These are phyloP conservation scores for Mystacides longicornis DNA, from an alignment of 2,888 invertebrate genomes.

Conservation along the genomic window DNA sequence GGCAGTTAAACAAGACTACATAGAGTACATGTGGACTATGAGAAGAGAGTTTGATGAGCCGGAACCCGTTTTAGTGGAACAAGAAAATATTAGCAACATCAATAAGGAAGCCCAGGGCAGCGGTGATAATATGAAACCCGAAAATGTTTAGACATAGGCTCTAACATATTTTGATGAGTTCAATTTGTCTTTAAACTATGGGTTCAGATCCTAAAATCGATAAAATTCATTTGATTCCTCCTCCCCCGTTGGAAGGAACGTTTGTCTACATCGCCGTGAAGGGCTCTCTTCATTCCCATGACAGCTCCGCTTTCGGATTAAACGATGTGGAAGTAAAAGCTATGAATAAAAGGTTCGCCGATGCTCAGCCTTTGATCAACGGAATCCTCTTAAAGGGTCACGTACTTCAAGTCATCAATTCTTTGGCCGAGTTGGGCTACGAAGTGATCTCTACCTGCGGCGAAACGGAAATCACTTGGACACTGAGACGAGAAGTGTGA, in stretches of 20 bases:
- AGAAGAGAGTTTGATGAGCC: slow-evolving; percentile 80
- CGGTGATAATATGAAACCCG: slow-evolving; percentile 41
- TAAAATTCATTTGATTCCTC: slow-evolving; percentile 28
- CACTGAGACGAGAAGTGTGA: slow-evolving; percentile 63
- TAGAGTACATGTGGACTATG: slow-evolving; percentile 93
- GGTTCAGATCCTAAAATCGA: slow-evolving; percentile 26
- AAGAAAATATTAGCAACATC: slow-evolving; percentile 55
- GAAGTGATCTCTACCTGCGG: slow-evolving; percentile 71
- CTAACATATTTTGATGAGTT: neutral
- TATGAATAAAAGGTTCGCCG: slow-evolving; percentile 60
- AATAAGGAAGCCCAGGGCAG: slow-evolving; percentile 52
- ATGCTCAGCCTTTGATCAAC: slow-evolving; percentile 58
- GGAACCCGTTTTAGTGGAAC: slow-evolving; percentile 61
- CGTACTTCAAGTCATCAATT: slow-evolving; percentile 64
- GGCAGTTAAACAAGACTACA: slow-evolving; percentile 79
- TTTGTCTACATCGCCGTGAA: slow-evolving; percentile 72
- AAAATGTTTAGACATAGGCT: slow-evolving; percentile 36
- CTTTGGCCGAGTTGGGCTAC: slow-evolving; percentile 70
- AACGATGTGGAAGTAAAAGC: slow-evolving; percentile 63
- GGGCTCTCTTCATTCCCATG: slow-evolving; percentile 67
- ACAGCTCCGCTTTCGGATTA: slow-evolving; percentile 71
- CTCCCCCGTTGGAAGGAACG: slow-evolving; percentile 44
- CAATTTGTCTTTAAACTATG: slow-evolving; percentile 8
- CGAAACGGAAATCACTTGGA: slow-evolving; percentile 77
- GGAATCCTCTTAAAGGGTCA: slow-evolving; percentile 63